phyloP scores from a whole-genome alignment of 2,113 vertebrate species.

The Carlito syrichta region DNA sequence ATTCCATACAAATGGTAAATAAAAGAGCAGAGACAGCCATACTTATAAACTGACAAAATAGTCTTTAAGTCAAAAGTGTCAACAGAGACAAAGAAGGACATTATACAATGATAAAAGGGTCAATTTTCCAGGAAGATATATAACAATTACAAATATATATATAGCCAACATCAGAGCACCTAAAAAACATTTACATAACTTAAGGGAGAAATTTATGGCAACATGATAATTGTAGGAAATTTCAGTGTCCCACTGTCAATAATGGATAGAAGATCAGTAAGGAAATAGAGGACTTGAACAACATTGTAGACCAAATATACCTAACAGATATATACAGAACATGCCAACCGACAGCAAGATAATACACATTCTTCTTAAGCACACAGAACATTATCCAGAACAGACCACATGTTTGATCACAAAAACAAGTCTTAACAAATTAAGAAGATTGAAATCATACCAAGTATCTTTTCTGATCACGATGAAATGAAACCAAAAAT shows the following conservation, averaged over 20 bases:
- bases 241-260: neutral
- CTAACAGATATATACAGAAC: neutral
- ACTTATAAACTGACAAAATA: neutral
- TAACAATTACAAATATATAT: neutral
- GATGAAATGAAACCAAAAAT: neutral
- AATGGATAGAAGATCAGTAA: slow-evolving; percentile 1
- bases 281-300: neutral
- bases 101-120: neutral
- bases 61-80: neutral
- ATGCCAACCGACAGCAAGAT: neutral
- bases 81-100: neutral
- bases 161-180: neutral
- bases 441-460: neutral
- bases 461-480: neutral
- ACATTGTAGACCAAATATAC: neutral
- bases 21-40: neutral
- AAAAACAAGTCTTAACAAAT: neutral
- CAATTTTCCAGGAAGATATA: neutral
- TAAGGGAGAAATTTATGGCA: neutral
- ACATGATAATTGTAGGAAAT: neutral
- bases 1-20: neutral
- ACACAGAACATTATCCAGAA: neutral
- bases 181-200: slow-evolving; percentile 2
- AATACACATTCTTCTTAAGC: neutral
- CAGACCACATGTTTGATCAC: neutral